Conservation (phyloP, 2,888 invertebrate species). For the Cataglyphis livida region DNA sequence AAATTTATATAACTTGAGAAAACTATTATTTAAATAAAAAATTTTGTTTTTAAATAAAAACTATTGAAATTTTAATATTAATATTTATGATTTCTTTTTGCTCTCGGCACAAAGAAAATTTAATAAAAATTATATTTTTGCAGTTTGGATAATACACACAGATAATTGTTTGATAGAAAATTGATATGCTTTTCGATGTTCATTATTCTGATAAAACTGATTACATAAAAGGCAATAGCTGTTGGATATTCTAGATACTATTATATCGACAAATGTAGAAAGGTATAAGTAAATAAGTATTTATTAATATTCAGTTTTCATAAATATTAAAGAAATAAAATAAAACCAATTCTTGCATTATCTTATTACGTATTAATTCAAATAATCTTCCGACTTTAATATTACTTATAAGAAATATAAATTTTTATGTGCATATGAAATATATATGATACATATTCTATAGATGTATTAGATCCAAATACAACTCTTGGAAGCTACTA, state of each 20-base stretch:
- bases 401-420: neutral
- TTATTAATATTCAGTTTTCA: neutral
- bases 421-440: neutral
- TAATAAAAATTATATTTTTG: neutral
- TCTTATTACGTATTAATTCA: neutral
- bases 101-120: neutral
- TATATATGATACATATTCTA: neutral
- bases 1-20: neutral
- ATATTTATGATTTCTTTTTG: neutral
- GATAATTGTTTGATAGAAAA: slow-evolving; percentile 62
- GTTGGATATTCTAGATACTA: slow-evolving; percentile 42
- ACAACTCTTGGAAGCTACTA: slow-evolving; percentile 1
- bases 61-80: neutral
- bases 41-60: neutral
- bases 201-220: slow-evolving; percentile 82
- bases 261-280: slow-evolving; percentile 63
- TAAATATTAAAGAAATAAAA: slow-evolving; percentile 58
- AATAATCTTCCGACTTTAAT: neutral
- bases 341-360: slow-evolving; percentile 78
- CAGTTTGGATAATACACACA: slow-evolving; percentile 38
- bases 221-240: slow-evolving; percentile 44
- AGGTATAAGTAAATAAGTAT: neutral
- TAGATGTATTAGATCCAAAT: neutral
- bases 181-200: slow-evolving; percentile 75
- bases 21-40: neutral